Evolutionary conservation across 2,797 vertebrate species (phyloP).

Genomic region (Coranthus polyacanthus): DNA sequence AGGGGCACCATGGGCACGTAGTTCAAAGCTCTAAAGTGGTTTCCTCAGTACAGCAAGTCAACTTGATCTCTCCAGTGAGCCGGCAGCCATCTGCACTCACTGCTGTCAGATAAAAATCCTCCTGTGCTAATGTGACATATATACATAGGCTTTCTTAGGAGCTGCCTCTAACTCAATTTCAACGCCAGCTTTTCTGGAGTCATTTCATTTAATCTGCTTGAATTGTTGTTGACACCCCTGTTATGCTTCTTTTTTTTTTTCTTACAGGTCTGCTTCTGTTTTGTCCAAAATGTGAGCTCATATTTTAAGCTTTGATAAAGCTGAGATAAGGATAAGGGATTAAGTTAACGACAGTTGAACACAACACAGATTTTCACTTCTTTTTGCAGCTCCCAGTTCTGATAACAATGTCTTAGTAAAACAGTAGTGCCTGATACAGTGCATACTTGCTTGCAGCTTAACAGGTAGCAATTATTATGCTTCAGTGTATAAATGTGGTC

Average conservation of each 20-base stretch:
- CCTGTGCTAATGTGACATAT: neutral
- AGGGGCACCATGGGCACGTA: conserved; percentile 35
- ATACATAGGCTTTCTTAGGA: neutral
- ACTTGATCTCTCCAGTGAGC: conserved; percentile 42
- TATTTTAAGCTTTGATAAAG: conserved; percentile 49
- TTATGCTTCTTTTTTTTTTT: too few relatives aligned
- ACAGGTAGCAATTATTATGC: conserved; percentile 65
- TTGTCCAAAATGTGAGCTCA: conserved; percentile 47
- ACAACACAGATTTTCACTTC: conserved; percentile 23
- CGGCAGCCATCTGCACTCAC: conserved; percentile 34
- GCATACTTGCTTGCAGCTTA: conserved; percentile 46
- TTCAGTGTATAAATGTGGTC: conserved; percentile 60
- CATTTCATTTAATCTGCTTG: conserved; percentile 23
- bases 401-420: conserved; percentile 38
- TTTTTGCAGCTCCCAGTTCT: conserved; percentile 19
- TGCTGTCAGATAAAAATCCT: conserved; percentile 31
- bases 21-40: conserved; percentile 52
- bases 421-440: conserved; percentile 25
- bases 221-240: neutral
- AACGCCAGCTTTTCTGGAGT: neutral
- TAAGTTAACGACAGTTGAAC: conserved; percentile 44
- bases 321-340: conserved; percentile 43
- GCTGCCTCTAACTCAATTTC: neutral
- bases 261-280: neutral
- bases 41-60: conserved; percentile 42